These are phyloP conservation scores for Acrocephalus kingi DNA, from an alignment of 2,113 vertebrate genomes.

Conservation along the genomic window DNA sequence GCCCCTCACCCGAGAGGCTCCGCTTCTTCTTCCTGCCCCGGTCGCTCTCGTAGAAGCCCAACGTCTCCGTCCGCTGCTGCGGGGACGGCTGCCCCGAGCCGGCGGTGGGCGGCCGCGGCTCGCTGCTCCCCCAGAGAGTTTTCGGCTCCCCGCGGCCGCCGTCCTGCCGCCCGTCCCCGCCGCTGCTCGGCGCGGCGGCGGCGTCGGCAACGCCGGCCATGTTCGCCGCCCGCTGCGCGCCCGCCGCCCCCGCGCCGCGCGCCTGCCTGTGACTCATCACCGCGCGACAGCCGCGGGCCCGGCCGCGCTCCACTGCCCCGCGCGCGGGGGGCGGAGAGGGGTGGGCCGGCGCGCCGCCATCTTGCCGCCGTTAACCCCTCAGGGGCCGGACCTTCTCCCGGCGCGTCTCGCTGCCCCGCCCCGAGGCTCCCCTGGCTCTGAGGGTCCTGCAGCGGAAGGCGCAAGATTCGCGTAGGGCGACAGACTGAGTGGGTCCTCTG, in stretches of 20 bases:
- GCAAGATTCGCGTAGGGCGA: rapidly evolving
- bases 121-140: constrained; percentile 36
- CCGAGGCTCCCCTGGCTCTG: rapidly evolving
- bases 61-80: constrained; percentile 69
- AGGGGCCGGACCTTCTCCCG: rapidly evolving
- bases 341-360: not conserved
- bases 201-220: too few relatives aligned
- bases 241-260: not conserved
- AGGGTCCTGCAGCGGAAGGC: rapidly evolving
- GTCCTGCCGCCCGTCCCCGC: constrained; percentile 32
- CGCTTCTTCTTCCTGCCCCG: constrained; percentile 63
- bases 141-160: constrained; percentile 30
- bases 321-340: not conserved
- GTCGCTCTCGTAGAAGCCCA: constrained; percentile 80
- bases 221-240: not conserved
- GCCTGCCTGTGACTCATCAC: constrained; percentile 20
- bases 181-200: not conserved
- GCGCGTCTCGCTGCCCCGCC: rapidly evolving
- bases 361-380: not conserved
- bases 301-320: not conserved
- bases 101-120: not conserved
- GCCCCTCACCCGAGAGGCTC: constrained; percentile 69
- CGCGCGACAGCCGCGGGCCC: not conserved
- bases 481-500: too few relatives aligned
- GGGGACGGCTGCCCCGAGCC: not conserved